Evolutionary conservation across 2,113 vertebrate species (phyloP).

Genomic region (Ptilorrhoa leucosticta): DNA sequence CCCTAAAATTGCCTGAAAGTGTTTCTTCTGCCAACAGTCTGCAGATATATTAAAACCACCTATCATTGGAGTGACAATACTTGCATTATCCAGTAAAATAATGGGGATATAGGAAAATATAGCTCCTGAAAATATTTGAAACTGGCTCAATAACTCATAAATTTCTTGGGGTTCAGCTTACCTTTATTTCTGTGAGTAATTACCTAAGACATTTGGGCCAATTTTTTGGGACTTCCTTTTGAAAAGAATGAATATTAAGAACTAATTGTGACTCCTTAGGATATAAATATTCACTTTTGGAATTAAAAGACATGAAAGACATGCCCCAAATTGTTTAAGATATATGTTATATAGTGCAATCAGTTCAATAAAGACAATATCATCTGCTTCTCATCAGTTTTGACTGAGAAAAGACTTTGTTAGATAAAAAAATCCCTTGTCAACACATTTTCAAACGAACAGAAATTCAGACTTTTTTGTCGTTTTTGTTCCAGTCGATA

Average conservation of each 20-base stretch:
- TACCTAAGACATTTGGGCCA: neutral
- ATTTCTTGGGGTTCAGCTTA: neutral
- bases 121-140: neutral
- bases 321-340: neutral
- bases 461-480: neutral
- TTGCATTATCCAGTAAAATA: neutral
- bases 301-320: neutral
- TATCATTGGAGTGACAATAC: neutral
- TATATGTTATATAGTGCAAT: neutral
- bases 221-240: neutral
- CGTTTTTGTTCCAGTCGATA: neutral
- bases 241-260: neutral
- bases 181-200: neutral
- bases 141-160: neutral
- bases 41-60: neutral
- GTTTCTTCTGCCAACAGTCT: neutral
- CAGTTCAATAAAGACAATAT: neutral
- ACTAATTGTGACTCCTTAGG: neutral
- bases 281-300: neutral
- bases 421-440: neutral
- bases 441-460: neutral
- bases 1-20: neutral
- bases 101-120: neutral
- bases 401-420: neutral
- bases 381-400: neutral